phyloP scores from a whole-genome alignment of 2,888 invertebrate species.

The Cyclophora albipunctata region DNA sequence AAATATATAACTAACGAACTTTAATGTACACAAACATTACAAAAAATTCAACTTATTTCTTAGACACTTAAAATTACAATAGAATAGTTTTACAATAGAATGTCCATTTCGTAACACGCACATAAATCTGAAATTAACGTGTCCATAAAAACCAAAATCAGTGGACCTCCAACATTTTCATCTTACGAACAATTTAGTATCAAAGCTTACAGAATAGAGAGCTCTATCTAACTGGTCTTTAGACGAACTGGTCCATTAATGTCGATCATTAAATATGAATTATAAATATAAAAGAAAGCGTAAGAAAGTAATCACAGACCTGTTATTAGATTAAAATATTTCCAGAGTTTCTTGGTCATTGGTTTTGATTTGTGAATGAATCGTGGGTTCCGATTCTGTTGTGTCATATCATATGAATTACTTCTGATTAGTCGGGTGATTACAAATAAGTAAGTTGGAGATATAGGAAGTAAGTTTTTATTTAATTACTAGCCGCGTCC shows the following conservation, averaged over 20 bases:
- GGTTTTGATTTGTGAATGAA: conserved; percentile 20
- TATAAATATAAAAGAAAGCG: conserved; percentile 72
- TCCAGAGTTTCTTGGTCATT: conserved; percentile 39
- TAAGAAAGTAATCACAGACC: conserved; percentile 64
- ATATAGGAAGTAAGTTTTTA: too few species aligned
- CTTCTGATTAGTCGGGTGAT: too few species aligned
- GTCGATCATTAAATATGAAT: conserved; percentile 74
- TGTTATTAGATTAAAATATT: conserved; percentile 64
- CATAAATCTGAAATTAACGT: conserved; percentile 73
- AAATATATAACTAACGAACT: too few species aligned
- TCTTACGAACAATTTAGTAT: conserved; percentile 13
- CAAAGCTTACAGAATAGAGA: conserved; percentile 25
- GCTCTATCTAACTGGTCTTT: conserved; percentile 38
- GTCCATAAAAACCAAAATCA: conserved; percentile 42
- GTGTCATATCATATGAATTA: conserved; percentile 1
- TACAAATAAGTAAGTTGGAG: too few species aligned
- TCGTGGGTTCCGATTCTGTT: conserved; percentile 11
- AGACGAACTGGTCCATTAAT: conserved; percentile 57
- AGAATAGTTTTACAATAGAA: too few species aligned
- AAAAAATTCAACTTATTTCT: too few species aligned
- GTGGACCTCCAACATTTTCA: conserved; percentile 12
- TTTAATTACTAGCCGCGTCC: too few species aligned
- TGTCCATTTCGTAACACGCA: conserved; percentile 61
- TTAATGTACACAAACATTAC: too few species aligned
- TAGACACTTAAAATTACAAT: too few species aligned